These are phyloP conservation scores for Ennomos erosarius DNA, from an alignment of 2,888 invertebrate genomes.

Conservation along the genomic window DNA sequence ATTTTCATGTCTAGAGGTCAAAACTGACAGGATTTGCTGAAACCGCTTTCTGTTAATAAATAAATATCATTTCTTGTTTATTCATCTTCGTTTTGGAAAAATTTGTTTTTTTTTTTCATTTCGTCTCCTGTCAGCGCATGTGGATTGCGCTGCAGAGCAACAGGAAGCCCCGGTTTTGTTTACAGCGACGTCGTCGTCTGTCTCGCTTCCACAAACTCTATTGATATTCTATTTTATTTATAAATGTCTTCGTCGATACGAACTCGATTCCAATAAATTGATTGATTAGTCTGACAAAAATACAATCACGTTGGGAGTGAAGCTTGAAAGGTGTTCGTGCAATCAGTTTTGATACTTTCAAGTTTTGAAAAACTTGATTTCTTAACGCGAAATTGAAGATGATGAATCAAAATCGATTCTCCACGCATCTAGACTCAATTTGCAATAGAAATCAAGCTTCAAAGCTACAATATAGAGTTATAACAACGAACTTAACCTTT, in stretches of 20 bases:
- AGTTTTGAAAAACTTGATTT: conserved; percentile 15
- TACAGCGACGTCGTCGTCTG: conserved; percentile 45
- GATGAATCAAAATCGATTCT: conserved; percentile 38
- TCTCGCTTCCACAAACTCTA: conserved; percentile 44
- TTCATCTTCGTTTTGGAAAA: no score
- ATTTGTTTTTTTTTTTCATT: background rate
- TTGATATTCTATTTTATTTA: conserved; percentile 40
- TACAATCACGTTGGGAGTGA: conserved; percentile 8
- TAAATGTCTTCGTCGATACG: conserved; percentile 38
- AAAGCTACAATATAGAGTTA: conserved; percentile 12
- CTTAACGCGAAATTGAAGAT: conserved; percentile 14
- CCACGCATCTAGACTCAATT: conserved; percentile 28
- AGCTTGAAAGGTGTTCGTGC: conserved; percentile 3
- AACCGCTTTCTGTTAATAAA: no score
- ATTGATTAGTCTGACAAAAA: conserved; percentile 29
- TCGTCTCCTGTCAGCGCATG: conserved; percentile 8
- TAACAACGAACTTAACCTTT: conserved; percentile 38
- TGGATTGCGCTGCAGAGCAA: conserved; percentile 47
- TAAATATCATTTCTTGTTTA: no score
- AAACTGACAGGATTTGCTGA: no score
- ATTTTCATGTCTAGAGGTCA: no score
- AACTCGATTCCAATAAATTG: conserved; percentile 26
- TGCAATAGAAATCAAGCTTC: conserved; percentile 24
- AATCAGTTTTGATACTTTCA: background rate
- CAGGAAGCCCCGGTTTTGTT: conserved; percentile 54